A percentile compares a stretch with the other conserved stretches of the same genome.
Conservation (phyloP, 2,113 vertebrate genomes). For the Neodon shergylaensis region DNA sequence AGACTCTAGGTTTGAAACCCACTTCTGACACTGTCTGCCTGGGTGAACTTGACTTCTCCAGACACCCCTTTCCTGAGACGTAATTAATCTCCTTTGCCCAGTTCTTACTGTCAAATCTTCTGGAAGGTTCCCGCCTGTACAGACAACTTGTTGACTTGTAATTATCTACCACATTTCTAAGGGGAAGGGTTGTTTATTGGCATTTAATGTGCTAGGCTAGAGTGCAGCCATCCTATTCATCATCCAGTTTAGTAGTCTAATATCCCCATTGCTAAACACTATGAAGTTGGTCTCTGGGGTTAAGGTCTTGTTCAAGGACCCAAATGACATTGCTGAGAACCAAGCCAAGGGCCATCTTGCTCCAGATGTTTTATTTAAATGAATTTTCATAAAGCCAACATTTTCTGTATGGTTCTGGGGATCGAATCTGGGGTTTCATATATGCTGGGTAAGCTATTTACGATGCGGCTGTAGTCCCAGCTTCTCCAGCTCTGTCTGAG, state of each 20-base stretch:
- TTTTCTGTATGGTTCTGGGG: neutral
- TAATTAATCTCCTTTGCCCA: neutral
- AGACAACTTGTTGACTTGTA: neutral
- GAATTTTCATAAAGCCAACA: neutral
- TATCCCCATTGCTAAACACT: neutral
- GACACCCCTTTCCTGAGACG: neutral
- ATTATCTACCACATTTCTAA: conserved; percentile 9
- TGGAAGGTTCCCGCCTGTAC: neutral
- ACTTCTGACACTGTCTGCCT: neutral
- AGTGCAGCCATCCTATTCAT: neutral
- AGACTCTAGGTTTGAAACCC: neutral
- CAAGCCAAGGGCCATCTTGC: neutral
- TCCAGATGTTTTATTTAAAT: neutral
- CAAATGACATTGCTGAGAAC: neutral
- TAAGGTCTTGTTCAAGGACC: neutral
- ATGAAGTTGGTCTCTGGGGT: neutral
- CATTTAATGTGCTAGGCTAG: neutral
- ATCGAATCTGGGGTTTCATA: neutral
- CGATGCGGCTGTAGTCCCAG: neutral
- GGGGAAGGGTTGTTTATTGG: neutral
- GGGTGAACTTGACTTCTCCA: neutral
- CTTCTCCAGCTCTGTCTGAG: neutral
- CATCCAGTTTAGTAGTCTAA: neutral
- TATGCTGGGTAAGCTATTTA: neutral
- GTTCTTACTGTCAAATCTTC: neutral